Base-by-base conservation (phyloP, 2,888 invertebrate genomes). In the Eurytoma adleriae region DNA sequence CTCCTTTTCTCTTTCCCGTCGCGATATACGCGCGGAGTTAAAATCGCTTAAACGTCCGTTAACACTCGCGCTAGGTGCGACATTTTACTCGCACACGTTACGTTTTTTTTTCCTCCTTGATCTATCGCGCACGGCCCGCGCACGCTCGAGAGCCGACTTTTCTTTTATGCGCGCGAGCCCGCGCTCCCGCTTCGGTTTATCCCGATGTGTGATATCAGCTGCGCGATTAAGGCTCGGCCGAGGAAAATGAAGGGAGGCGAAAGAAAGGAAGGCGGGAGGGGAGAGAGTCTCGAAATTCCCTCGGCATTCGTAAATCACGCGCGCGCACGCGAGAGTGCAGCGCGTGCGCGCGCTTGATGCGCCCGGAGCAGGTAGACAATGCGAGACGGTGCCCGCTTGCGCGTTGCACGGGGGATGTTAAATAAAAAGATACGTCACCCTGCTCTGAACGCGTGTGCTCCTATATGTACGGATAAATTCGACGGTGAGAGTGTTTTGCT, bases 271-370 rank as follows among this genome's bases (percentile, higher is more conserved):
- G 61, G 27, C 18, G 52, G 64, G 76, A 61, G 16, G 24, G 30
- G 50, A 27, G 18, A 18, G 59, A 54, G 67, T 30, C 72, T 72
- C 67, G 56, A 78, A 78, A 78, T 68, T 78, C 78, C 78, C 78
- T 48, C 48, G 73, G 62, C 69, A 27, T 75, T 75, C 73, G 80
- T 80, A 80, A 80, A 80, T 80, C 77, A 80, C 77, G 69, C 72
- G 61, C 64, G 64, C 57, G 62, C 76, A 56, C 69, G n/a, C 74
- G 79, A 75, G 72, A 52, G 61, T 75, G 62, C 70, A 76, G 66
- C 24, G 40, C 14, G 40, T 24, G 14, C 12, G 61, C 52, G 64
- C 57, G 62, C 76, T 62, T 69, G 61, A 69, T 76, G 64, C 56
- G 68, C 57, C 61, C 62, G 56, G 30, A 74, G 71, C 71, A 75